phyloP scores from a whole-genome alignment of 2,113 vertebrate species.

The Chascanopsetta lugubris region DNA sequence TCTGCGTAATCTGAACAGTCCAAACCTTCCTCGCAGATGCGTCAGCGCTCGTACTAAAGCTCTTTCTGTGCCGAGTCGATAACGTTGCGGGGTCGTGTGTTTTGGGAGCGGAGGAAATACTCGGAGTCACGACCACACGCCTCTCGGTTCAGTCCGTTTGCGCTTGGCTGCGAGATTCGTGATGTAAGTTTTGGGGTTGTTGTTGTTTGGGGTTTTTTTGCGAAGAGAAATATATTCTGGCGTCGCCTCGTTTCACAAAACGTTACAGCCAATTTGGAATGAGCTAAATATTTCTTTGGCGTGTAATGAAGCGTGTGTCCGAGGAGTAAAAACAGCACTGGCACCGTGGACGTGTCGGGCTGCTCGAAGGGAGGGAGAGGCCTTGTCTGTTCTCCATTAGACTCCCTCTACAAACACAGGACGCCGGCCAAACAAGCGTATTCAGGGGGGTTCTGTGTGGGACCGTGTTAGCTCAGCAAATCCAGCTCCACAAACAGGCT shows the following conservation, averaged over 20 bases:
- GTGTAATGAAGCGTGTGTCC: slow-evolving; percentile 79
- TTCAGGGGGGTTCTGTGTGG: slow-evolving; percentile 85
- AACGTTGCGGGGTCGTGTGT: too few species aligned
- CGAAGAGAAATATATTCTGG: slow-evolving; percentile 62
- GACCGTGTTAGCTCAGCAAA: slow-evolving; percentile 89
- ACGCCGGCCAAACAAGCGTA: slow-evolving; percentile 91
- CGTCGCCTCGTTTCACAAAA: slow-evolving; percentile 70
- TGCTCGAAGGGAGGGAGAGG: slow-evolving; percentile 82
- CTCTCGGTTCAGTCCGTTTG: slow-evolving; percentile 60
- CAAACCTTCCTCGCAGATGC: too few species aligned
- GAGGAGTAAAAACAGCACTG: slow-evolving; percentile 75
- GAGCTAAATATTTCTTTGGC: slow-evolving; percentile 91
- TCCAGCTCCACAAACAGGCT: slow-evolving; percentile 88
- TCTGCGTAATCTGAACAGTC: too few species aligned
- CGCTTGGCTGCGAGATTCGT: slow-evolving; percentile 53
- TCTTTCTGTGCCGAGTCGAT: too few species aligned
- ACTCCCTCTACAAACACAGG: slow-evolving; percentile 90
- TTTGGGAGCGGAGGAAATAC: too few species aligned
- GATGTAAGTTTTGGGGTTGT: too few species aligned
- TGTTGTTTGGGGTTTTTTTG: too few species aligned
- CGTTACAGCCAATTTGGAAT: slow-evolving; percentile 79
- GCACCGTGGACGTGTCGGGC: slow-evolving; percentile 81
- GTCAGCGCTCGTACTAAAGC: too few species aligned
- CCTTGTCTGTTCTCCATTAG: slow-evolving; percentile 82
- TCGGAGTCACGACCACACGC: slow-evolving; percentile 48